phyloP scores from a whole-genome alignment of 1,140 invertebrate species.

The Wiebesia pumilae region DNA sequence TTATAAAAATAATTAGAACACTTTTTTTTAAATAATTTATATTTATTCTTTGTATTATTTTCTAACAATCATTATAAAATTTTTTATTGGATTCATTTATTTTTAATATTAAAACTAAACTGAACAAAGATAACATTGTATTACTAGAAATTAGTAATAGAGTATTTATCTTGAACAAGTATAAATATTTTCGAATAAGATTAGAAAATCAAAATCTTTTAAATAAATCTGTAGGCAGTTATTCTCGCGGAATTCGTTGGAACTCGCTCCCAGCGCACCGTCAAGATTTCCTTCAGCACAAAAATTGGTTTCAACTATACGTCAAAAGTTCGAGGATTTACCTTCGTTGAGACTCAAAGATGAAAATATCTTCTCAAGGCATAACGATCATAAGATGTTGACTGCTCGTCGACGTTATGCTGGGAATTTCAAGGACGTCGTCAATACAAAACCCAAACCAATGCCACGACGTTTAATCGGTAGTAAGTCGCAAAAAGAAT shows the following conservation, averaged over 20 bases:
- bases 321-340: conserved; percentile 52
- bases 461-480: conserved; percentile 51
- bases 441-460: conserved; percentile 47
- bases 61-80: no score
- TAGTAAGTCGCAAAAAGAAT: conserved; percentile 51
- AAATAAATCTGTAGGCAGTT: conserved; percentile 43
- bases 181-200: conserved; percentile 47
- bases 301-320: conserved; percentile 47
- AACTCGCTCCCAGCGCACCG: conserved; percentile 7
- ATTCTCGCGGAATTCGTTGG: conserved; percentile 48
- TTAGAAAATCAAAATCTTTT: conserved; percentile 42
- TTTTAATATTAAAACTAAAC: no score
- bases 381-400: conserved; percentile 15
- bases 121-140: no score
- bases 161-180: not conserved
- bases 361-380: conserved; percentile 23
- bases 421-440: conserved; percentile 50
- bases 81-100: no score
- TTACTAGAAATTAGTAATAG: not conserved
- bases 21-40: no score
- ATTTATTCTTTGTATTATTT: no score
- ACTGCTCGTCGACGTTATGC: conserved; percentile 20
- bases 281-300: conserved; percentile 42
- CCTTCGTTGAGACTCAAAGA: conserved; percentile 49
- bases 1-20: no score